Base-by-base conservation (phyloP, 2,797 vertebrate species). In the Myripristis murdjan region DNA sequence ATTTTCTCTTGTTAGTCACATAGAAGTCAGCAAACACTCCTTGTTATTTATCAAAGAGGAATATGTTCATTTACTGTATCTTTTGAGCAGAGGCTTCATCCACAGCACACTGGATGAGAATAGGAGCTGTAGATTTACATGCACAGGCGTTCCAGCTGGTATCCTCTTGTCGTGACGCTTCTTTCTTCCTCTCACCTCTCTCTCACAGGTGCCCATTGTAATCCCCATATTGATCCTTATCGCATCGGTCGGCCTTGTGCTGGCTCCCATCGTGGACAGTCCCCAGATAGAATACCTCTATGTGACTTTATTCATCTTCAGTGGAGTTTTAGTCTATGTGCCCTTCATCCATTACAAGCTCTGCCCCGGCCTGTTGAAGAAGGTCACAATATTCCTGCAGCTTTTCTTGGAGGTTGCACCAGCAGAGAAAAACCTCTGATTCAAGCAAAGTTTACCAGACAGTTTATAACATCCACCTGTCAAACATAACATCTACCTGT, bases 231-330 rank as follows among this genome's bases (percentile, higher is more conserved):
- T 97, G 2, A 89, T 96, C 73, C 64, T 98, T 70, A 54, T 97
- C 14, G 93, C 90, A 0, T 93, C 96, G 1, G 54, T 96, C 28
- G 96, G 93, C 87, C 94, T 98, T 18, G 95, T 98, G 22, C 81
- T 97, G 81, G 95, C 93, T 0, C 97, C 97, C 14, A 90, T 98
- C 78, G 85, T 97, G 3, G 95, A 96, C 60, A 53, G 93, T 0
- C 96, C 97, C n/a, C 92, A 96, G 88, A 89, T 90, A 1, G 96
- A 97, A 87, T 95, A 96, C 80, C 92, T 97, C 12, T 97, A 97
- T 11, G 87, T 96, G 1, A 31, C 91, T 39, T 75, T 96, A 14
- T 97, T 97, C 75, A 89, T 97, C 72, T 77, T 96, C 37, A 96
- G 96, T 31, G 96, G 96, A 0, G 18, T 94, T 53, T n/a, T 96